Conservation (phyloP, 92 coral and sea anemone genomes). For the Bergia sp. region DNA sequence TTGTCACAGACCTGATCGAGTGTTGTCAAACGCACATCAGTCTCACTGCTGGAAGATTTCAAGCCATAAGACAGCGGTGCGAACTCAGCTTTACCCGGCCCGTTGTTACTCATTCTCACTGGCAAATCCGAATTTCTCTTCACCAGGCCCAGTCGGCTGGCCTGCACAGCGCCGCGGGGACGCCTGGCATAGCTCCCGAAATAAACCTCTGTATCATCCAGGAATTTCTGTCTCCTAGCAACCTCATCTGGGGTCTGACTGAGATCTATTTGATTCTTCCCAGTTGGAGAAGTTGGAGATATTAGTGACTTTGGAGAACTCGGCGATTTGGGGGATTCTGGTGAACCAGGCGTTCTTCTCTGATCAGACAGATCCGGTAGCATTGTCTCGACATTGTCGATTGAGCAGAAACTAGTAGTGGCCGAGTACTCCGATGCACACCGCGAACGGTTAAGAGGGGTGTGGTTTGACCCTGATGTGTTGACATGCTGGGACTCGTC, state of each 20-base stretch:
- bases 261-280: neutral
- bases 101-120: slow-evolving; percentile 60
- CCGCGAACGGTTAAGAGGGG: neutral
- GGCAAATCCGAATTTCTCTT: slow-evolving; percentile 90
- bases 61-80: slow-evolving; percentile 43
- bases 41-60: slow-evolving; percentile 67
- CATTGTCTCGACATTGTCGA: slow-evolving; percentile 55
- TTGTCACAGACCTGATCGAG: slow-evolving; percentile 20
- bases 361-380: slow-evolving; percentile 76
- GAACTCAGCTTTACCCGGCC: slow-evolving; percentile 28
- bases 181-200: slow-evolving; percentile 25
- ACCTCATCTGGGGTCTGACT: slow-evolving; percentile 42
- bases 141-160: slow-evolving; percentile 65
- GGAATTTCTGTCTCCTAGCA: slow-evolving; percentile 39
- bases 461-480: neutral
- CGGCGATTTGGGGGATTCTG: slow-evolving; percentile 17
- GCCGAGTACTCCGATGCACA: neutral
- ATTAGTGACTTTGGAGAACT: slow-evolving; percentile 18
- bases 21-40: slow-evolving; percentile 29
- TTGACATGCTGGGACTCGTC: neutral
- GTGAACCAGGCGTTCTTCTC: slow-evolving; percentile 33
- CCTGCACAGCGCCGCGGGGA: slow-evolving; percentile 53
- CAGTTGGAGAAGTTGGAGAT: slow-evolving; percentile 17
- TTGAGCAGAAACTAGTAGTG: slow-evolving; percentile 19
- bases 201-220: slow-evolving; percentile 41